phyloP scores from a whole-genome alignment of 2,888 invertebrate genomes.

The Drosophila nigritarsus region DNA sequence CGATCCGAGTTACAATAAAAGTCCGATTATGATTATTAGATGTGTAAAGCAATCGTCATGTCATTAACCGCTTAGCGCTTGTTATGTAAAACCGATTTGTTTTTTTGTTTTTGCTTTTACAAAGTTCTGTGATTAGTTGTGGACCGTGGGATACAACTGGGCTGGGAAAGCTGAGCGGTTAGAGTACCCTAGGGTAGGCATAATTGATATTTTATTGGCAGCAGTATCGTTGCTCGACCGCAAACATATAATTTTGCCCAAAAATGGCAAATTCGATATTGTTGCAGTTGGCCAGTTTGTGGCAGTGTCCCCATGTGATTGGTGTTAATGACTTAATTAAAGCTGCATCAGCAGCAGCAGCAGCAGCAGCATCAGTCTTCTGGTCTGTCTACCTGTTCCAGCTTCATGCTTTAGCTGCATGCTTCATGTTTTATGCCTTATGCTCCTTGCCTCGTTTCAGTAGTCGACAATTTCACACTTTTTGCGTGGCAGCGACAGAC shows the following conservation, averaged over 20 bases:
- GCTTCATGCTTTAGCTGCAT: slow-evolving; percentile 16
- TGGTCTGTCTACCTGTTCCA: slow-evolving; percentile 39
- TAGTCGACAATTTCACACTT: slow-evolving; percentile 80
- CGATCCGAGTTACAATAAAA: slow-evolving; percentile 2
- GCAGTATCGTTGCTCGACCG: slow-evolving; percentile 71
- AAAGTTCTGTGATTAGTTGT: slow-evolving; percentile 41
- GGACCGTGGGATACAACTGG: slow-evolving; percentile 59
- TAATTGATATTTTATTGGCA: slow-evolving; percentile 75
- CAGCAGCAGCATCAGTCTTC: slow-evolving; percentile 21
- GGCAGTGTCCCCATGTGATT: slow-evolving; percentile 53
- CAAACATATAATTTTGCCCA: slow-evolving; percentile 71
- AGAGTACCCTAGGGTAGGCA: slow-evolving; percentile 23
- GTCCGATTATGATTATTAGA: slow-evolving; percentile 29
- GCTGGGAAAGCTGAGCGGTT: slow-evolving; percentile 25
- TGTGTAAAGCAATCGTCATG: slow-evolving; percentile 67
- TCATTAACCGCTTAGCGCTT: slow-evolving; percentile 79
- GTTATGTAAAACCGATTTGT: slow-evolving; percentile 67
- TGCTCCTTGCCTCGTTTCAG: slow-evolving; percentile 46
- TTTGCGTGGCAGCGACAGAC: slow-evolving; percentile 69
- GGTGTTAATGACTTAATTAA: slow-evolving; percentile 84
- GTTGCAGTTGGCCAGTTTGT: slow-evolving; percentile 35
- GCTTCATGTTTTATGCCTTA: slow-evolving; percentile 3
- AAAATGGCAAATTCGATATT: slow-evolving; percentile 80
- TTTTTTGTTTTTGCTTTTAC: not conserved
- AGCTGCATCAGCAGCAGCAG: slow-evolving; percentile 51